A percentile compares a stretch with the other conserved stretches of the same genome.
phyloP scores from a whole-genome alignment of 2,797 vertebrate genomes.

The Schizothorax lantsangensis region DNA sequence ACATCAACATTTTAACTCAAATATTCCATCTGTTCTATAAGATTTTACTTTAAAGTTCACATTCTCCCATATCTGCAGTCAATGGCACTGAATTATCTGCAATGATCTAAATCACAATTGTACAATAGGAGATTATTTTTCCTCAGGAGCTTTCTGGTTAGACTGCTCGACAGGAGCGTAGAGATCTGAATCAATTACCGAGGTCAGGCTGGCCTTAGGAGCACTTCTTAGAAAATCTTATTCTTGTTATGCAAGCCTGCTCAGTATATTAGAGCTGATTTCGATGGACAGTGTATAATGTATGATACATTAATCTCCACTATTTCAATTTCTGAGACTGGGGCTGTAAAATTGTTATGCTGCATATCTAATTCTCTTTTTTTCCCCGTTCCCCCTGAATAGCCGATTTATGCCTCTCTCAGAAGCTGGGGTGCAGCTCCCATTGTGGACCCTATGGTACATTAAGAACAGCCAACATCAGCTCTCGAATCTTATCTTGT shows the following conservation, averaged over 20 bases:
- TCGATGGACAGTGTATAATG: conserved; percentile 88
- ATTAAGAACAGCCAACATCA: conserved; percentile 94
- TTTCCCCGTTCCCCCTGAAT: conserved; percentile 76
- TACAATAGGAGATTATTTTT: conserved; percentile 68
- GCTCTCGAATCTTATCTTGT: conserved; percentile 98
- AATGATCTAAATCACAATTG: conserved; percentile 71
- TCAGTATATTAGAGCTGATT: conserved; percentile 92
- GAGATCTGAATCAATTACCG: conserved; percentile 92
- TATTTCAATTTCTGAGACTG: conserved; percentile 89
- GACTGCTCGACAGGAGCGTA: conserved; percentile 83
- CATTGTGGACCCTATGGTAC: conserved; percentile 85
- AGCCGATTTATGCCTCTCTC: conserved; percentile 92
- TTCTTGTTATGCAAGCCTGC: conserved; percentile 90
- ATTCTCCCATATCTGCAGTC: conserved; percentile 47
- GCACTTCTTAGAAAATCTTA: conserved; percentile 86
- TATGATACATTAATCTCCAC: conserved; percentile 92
- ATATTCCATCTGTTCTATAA: conserved; percentile 51
- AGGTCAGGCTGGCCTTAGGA: conserved; percentile 89
- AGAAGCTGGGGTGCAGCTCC: conserved; percentile 84
- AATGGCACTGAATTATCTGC: conserved; percentile 57
- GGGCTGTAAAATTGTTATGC: conserved; percentile 92
- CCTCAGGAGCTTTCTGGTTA: conserved; percentile 87
- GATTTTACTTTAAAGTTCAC: conserved; percentile 45
- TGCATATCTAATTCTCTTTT: conserved; percentile 89
- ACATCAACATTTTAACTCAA: conserved; percentile 15